phyloP scores from a whole-genome alignment of 2,888 invertebrate genomes.

The Eupithecia pulchellata region DNA sequence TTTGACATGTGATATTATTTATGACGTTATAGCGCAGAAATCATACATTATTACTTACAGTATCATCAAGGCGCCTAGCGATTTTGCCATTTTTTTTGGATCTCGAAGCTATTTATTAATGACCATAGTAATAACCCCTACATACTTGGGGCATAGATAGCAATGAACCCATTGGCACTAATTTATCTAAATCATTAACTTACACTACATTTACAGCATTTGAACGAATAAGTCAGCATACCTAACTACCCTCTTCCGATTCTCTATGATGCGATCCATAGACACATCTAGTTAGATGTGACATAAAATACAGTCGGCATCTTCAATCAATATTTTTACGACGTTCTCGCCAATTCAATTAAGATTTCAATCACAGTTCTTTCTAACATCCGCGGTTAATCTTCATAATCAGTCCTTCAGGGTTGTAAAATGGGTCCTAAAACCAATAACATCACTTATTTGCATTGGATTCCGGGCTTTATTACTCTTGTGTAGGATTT shows the following conservation, averaged over 20 bases:
- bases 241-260: neutral
- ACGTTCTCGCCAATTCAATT: slow-evolving; percentile 45
- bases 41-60: too few species aligned
- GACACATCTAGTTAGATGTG: neutral
- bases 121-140: too few species aligned
- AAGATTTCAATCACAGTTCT: slow-evolving; percentile 55
- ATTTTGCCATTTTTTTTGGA: too few species aligned
- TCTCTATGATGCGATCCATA: neutral
- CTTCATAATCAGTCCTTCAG: slow-evolving; percentile 51
- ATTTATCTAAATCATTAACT: too few species aligned
- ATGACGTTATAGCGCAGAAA: too few species aligned
- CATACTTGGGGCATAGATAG: too few species aligned
- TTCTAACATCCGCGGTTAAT: slow-evolving; percentile 44
- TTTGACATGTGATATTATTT: neutral
- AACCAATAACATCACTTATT: slow-evolving; percentile 36
- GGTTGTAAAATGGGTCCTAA: slow-evolving; percentile 45
- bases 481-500: neutral
- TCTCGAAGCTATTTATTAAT: too few species aligned
- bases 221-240: neutral
- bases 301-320: slow-evolving; percentile 12
- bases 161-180: too few species aligned
- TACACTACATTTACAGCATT: neutral
- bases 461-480: slow-evolving; percentile 9
- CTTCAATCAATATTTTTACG: slow-evolving; percentile 35
- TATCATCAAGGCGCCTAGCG: too few species aligned